phyloP scores from a whole-genome alignment of 2,797 vertebrate genomes.

The Distichodus sexfasciatus region DNA sequence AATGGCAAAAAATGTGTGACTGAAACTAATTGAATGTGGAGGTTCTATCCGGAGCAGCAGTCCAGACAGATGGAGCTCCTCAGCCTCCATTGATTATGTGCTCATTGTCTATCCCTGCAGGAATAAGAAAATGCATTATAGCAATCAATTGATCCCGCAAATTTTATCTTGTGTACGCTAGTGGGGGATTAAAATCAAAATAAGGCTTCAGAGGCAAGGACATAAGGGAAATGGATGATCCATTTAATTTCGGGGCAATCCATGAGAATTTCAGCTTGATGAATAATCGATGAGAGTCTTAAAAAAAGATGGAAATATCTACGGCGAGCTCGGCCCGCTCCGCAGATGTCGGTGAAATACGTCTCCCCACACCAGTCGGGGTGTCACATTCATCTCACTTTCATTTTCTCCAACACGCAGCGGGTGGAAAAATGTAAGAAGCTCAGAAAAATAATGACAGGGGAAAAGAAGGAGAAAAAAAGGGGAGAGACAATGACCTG shows the following conservation, averaged over 20 bases:
- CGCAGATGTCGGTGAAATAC: neutral
- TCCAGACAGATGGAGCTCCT: constrained; percentile 30
- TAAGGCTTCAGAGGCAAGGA: constrained; percentile 33
- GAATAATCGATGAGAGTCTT: constrained; percentile 29
- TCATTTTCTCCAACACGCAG: neutral
- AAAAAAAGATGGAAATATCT: neutral
- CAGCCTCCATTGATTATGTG: constrained; percentile 45
- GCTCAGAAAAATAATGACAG: neutral
- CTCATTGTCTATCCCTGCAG: constrained; percentile 49
- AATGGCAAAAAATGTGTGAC: constrained; percentile 46
- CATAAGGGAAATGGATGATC: constrained; percentile 40
- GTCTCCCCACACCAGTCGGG: neutral
- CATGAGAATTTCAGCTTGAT: constrained; percentile 28
- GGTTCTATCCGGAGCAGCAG: constrained; percentile 21
- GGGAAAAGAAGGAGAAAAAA: neutral
- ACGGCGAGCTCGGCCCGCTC: neutral
- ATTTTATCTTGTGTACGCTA: constrained; percentile 35
- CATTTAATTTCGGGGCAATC: constrained; percentile 38
- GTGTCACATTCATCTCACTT: neutral
- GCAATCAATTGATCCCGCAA: constrained; percentile 47
- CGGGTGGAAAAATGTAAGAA: neutral
- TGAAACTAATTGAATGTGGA: constrained; percentile 48
- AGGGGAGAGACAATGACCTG: neutral
- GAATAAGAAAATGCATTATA: constrained; percentile 49
- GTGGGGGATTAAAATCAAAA: constrained; percentile 44